These are phyloP conservation scores for Prinia subflava DNA, from an alignment of 2,113 vertebrate species.

Conservation along the genomic window DNA sequence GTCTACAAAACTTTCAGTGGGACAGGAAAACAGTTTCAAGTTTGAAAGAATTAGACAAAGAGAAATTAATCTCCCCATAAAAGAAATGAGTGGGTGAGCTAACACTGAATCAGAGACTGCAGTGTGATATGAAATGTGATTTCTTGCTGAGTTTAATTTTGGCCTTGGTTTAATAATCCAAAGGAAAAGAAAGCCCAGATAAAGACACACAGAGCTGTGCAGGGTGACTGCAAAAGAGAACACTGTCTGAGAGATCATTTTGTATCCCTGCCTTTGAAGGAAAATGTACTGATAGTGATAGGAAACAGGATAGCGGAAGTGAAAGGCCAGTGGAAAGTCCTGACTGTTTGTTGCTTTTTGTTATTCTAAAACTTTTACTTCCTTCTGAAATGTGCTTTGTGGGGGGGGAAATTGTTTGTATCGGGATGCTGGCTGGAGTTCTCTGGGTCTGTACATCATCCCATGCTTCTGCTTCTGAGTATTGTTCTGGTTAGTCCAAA, in stretches of 20 bases:
- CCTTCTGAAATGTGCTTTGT: conserved; percentile 2
- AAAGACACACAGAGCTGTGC: not conserved
- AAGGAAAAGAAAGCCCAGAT: not conserved
- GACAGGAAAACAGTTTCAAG: not conserved
- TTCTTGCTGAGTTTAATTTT: not conserved
- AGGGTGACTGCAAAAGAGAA: not conserved
- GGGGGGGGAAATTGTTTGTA: not conserved
- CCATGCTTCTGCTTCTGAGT: not conserved
- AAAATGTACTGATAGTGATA: conserved; percentile 37
- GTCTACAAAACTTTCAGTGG: not conserved
- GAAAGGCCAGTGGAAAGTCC: conserved; percentile 56
- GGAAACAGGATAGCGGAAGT: conserved; percentile 58
- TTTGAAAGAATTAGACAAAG: not conserved
- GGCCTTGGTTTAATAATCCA: not conserved
- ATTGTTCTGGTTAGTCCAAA: not conserved
- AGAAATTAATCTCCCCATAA: not conserved
- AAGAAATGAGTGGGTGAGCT: not conserved
- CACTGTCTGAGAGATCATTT: not conserved
- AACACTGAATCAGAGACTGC: not conserved
- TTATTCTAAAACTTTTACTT: conserved; percentile 41
- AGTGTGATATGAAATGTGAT: not conserved
- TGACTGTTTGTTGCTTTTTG: conserved; percentile 12
- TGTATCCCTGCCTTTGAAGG: conserved; percentile 21
- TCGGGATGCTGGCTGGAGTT: not conserved
- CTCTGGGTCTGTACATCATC: not conserved